Conservation (phyloP, 1,140 invertebrate species). For the Chironomus tepperi region DNA sequence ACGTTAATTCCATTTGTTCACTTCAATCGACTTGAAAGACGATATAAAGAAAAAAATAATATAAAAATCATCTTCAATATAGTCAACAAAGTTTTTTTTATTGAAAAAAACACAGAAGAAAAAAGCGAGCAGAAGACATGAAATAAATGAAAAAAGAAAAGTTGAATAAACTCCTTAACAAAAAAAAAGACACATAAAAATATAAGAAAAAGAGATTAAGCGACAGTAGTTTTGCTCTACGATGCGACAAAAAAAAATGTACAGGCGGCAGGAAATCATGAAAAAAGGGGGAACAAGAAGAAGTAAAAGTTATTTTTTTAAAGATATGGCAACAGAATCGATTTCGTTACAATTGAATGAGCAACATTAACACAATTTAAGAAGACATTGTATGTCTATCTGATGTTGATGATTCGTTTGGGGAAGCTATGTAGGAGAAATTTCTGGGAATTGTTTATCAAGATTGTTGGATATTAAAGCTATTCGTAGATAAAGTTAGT, state of each 20-base stretch:
- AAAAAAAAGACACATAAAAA: background rate
- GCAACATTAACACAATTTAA: background rate
- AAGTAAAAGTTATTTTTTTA: background rate
- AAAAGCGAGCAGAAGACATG: no score
- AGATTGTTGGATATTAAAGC: no score
- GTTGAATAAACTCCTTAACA: constrained; percentile 13
- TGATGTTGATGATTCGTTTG: no score
- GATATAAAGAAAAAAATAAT: no score
- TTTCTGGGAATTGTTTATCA: no score
- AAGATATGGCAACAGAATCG: background rate
- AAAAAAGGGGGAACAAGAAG: background rate
- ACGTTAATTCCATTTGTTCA: no score
- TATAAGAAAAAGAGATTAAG: background rate
- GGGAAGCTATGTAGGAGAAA: no score
- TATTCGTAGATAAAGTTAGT: no score
- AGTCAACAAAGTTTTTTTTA: background rate
- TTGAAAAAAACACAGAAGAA: background rate
- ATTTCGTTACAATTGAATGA: constrained; percentile 7
- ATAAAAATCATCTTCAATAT: no score
- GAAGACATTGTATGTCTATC: background rate
- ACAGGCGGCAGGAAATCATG: background rate
- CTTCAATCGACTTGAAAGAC: no score
- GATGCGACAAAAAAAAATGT: background rate
- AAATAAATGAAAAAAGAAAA: background rate
- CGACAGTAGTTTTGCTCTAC: constrained; percentile 5